Evolutionary conservation across 2,113 vertebrate genomes (phyloP).

Genomic region (Periophthalmodon schlosseri): DNA sequence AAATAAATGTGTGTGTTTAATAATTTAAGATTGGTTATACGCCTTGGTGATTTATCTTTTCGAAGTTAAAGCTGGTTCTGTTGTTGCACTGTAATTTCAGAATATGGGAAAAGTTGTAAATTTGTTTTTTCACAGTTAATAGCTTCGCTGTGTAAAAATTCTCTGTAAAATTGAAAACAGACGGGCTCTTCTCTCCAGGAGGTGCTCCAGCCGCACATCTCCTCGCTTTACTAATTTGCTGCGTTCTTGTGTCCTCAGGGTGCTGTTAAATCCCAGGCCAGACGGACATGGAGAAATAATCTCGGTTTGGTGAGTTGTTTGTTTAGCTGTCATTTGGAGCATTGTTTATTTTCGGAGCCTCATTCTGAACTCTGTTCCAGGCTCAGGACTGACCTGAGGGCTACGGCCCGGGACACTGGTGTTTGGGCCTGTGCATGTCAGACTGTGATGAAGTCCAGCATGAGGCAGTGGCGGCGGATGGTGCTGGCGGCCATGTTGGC

Average conservation of each 20-base stretch:
- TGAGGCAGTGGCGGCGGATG: conserved; percentile 94
- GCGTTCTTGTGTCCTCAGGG: conserved; percentile 38
- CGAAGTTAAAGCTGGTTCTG: background rate
- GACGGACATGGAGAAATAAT: conserved; percentile 54
- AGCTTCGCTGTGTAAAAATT: conserved; percentile 5
- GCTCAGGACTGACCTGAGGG: conserved; percentile 57
- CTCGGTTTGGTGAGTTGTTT: conserved; percentile 48
- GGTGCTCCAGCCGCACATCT: conserved; percentile 9
- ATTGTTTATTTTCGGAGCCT: background rate
- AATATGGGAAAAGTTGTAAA: conserved; percentile 15
- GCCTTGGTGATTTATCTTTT: background rate
- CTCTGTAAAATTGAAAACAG: conserved; percentile 25
- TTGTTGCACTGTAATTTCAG: background rate
- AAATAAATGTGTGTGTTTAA: conserved; percentile 9
- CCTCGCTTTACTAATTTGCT: conserved; percentile 31
- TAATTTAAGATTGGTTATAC: background rate
- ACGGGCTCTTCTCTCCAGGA: conserved; percentile 23
- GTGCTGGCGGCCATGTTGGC: conserved; percentile 89
- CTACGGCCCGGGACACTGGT: conserved; percentile 29
- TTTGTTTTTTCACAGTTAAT: conserved; percentile 18
- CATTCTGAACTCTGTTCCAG: conserved; percentile 41
- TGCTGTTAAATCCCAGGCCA: conserved; percentile 31
- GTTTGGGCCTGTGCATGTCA: conserved; percentile 54
- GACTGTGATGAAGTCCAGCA: conserved; percentile 88
- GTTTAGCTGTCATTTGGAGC: conserved; percentile 6